A percentile compares a stretch with the other conserved stretches of the same genome.
These are phyloP conservation scores for Spodoptera litura DNA, from an alignment of 1,140 invertebrate species.

Conservation along the genomic window DNA sequence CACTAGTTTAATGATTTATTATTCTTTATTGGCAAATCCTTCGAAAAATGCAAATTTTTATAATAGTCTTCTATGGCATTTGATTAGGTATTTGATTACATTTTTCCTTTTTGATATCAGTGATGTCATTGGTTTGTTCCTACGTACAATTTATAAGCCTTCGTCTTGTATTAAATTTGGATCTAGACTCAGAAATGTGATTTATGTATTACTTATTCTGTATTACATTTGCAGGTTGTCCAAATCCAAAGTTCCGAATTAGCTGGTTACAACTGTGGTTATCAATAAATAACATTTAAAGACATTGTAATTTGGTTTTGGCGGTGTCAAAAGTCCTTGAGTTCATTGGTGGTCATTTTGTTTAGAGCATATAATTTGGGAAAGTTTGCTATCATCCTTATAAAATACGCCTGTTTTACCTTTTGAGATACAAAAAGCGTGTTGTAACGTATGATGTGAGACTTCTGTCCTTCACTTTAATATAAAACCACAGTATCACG, in stretches of 20 bases:
- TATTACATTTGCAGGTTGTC: too few species aligned
- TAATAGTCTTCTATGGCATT: slow-evolving; percentile 11
- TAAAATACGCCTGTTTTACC: too few species aligned
- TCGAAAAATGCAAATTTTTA: slow-evolving; percentile 19
- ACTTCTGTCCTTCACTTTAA: slow-evolving; percentile 3
- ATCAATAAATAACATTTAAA: neutral
- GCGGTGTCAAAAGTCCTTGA: too few species aligned
- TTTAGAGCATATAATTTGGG: too few species aligned
- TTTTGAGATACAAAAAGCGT: neutral
- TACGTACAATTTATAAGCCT: neutral
- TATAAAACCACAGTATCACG: slow-evolving; percentile 5
- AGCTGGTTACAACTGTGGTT: neutral
- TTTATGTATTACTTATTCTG: too few species aligned
- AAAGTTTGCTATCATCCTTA: too few species aligned
- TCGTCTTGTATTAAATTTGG: neutral
- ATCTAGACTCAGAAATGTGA: too few species aligned
- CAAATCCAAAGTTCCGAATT: too few species aligned
- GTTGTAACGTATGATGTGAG: neutral
- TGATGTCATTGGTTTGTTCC: neutral
- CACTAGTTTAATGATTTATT: neutral
- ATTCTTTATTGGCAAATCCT: slow-evolving; percentile 6
- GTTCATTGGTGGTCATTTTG: neutral
- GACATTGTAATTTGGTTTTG: too few species aligned
- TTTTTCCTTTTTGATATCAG: neutral
- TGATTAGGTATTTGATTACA: neutral